These are phyloP conservation scores for Papilio demoleus DNA, from an alignment of 2,888 invertebrate species.

Conservation along the genomic window DNA sequence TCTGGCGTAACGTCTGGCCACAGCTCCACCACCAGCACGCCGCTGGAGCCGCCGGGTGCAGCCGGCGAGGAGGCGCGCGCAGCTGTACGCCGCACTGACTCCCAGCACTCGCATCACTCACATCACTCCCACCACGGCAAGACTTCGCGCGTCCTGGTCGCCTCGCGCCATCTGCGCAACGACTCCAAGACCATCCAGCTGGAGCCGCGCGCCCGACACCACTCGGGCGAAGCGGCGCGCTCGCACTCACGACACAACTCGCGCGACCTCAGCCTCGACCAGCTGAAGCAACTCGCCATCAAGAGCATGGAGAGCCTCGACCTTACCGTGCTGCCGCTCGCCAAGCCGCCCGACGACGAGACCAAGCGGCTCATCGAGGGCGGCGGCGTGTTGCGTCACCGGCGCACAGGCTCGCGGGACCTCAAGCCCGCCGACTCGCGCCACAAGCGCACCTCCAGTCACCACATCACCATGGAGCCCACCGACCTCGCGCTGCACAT, in stretches of 20 bases:
- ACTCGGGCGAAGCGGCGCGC: conserved; percentile 65
- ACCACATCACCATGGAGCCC: conserved; percentile 75
- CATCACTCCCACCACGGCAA: conserved; percentile 54
- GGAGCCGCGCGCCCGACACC: conserved; percentile 81
- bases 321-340: conserved; percentile 68
- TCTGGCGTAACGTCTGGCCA: conserved; percentile 71
- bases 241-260: conserved; percentile 82
- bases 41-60: conserved; percentile 54
- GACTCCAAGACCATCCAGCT: conserved; percentile 86
- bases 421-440: conserved; percentile 62
- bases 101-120: conserved; percentile 71
- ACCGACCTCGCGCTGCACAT: conserved; percentile 65
- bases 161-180: conserved; percentile 83
- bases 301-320: conserved; percentile 79
- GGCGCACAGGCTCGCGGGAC: conserved; percentile 85
- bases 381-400: conserved; percentile 79
- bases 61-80: conserved; percentile 40
- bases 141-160: conserved; percentile 75
- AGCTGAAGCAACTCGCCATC: conserved; percentile 74
- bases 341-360: conserved; percentile 72
- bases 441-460: conserved; percentile 79
- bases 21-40: conserved; percentile 72
- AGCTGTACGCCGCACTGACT: conserved; percentile 71
- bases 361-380: conserved; percentile 75
- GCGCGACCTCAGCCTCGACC: conserved; percentile 76